Conservation (phyloP, 2,113 vertebrate species). For the Lagopus muta region DNA sequence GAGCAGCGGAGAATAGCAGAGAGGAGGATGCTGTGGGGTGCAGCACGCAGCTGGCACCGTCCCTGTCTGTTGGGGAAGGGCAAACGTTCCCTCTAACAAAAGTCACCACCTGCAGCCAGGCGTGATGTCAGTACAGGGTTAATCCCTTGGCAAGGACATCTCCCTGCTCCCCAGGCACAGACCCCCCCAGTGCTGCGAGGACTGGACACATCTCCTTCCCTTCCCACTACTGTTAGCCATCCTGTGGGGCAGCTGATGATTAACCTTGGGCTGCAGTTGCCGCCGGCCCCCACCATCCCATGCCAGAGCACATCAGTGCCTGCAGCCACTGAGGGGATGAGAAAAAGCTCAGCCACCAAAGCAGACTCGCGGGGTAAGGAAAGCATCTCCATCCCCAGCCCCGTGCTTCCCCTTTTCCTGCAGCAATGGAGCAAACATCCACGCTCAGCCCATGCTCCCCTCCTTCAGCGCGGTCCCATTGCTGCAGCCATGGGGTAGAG, state of each 20-base stretch:
- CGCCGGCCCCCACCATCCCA: neutral
- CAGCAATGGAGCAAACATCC: neutral
- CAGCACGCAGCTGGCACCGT: neutral
- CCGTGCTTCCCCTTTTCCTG: neutral
- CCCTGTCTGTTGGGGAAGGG: fast-evolving
- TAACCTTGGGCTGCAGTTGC: neutral
- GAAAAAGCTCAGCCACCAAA: neutral
- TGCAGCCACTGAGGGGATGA: neutral
- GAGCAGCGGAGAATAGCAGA: no score
- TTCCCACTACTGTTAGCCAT: neutral
- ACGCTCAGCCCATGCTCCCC: neutral
- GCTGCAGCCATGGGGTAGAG: neutral
- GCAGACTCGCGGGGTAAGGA: neutral
- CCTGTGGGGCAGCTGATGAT: conserved; percentile 31
- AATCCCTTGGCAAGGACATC: neutral
- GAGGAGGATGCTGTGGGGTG: neutral
- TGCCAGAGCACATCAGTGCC: fast-evolving
- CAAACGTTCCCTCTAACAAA: neutral
- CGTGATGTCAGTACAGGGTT: neutral
- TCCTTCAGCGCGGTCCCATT: neutral
- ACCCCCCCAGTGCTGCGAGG: neutral
- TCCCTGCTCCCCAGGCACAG: neutral
- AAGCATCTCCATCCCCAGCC: fast-evolving
- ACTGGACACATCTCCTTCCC: neutral
- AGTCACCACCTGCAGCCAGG: neutral